Evolutionary conservation across 1,140 invertebrate species (phyloP).

Genomic region (Calycopis cecrops): DNA sequence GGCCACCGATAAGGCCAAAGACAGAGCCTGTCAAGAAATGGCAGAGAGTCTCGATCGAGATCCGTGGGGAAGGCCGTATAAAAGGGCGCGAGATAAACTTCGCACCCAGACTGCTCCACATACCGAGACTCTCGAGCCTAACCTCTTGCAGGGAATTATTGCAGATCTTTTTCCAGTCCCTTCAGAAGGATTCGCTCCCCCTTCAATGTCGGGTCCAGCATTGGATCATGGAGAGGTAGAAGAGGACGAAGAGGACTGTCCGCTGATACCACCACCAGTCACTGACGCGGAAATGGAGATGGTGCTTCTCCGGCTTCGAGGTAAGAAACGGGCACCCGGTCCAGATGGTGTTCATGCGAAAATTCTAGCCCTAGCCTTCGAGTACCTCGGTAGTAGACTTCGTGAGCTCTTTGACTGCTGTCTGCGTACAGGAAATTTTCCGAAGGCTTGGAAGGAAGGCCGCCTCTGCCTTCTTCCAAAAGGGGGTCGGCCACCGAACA

Average conservation of each 20-base stretch:
- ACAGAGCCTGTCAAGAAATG: too few species aligned
- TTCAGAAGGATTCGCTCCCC: too few species aligned
- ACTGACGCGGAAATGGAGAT: slow-evolving; percentile 5
- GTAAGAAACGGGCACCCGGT: background rate
- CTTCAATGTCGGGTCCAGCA: too few species aligned
- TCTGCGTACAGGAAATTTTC: background rate
- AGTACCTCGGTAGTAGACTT: background rate
- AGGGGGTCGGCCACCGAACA: background rate
- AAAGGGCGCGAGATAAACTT: too few species aligned
- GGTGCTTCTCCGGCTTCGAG: background rate
- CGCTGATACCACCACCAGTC: background rate
- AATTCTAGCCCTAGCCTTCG: background rate
- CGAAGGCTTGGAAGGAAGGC: background rate
- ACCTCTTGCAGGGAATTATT: too few species aligned
- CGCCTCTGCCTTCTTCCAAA: background rate
- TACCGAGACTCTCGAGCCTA: too few species aligned
- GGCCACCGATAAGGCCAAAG: too few species aligned
- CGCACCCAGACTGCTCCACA: too few species aligned
- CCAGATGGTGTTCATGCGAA: background rate
- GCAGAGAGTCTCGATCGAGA: too few species aligned
- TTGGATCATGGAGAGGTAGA: background rate
- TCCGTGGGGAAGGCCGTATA: too few species aligned
- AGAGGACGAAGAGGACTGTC: background rate
- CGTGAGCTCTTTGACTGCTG: background rate
- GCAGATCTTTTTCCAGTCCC: too few species aligned